Evolutionary conservation across 2,797 vertebrate species (phyloP).

Genomic region (Adelosebastes latens): DNA sequence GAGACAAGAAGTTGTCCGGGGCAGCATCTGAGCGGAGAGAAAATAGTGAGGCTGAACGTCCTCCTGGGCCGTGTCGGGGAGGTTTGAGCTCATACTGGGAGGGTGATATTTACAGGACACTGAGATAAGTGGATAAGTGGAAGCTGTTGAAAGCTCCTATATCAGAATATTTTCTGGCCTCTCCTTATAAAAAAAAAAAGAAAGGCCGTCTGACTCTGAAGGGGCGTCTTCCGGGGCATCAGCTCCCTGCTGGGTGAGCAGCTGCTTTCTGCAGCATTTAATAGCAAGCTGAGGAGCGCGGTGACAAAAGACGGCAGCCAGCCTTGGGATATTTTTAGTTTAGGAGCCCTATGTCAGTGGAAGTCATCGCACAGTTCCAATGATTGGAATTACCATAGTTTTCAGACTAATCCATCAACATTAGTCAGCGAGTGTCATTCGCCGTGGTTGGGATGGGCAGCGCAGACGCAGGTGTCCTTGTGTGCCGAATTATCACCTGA

Average conservation of each 20-base stretch:
- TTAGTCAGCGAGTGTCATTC: conserved; percentile 72
- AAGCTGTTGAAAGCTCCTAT: conserved; percentile 60
- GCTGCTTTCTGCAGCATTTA: conserved; percentile 76
- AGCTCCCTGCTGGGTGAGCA: conserved; percentile 74
- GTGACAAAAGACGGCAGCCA: conserved; percentile 66
- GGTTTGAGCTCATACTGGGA: conserved; percentile 56
- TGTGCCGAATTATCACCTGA: conserved; percentile 73
- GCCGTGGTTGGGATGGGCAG: conserved; percentile 50
- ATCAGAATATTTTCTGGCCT: conserved; percentile 65
- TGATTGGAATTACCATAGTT: conserved; percentile 67
- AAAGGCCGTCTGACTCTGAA: conserved; percentile 68
- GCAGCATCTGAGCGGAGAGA: conserved; percentile 32
- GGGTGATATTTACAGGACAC: conserved; percentile 67
- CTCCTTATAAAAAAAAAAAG: conserved; percentile 20
- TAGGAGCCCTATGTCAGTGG: conserved; percentile 56
- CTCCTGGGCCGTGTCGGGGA: conserved; percentile 17
- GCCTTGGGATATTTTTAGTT: conserved; percentile 74
- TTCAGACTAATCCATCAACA: conserved; percentile 76
- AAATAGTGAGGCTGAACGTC: conserved; percentile 26
- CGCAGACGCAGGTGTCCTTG: conserved; percentile 65
- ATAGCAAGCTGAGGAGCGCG: conserved; percentile 56
- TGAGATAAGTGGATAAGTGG: conserved; percentile 79
- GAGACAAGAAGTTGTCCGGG: conserved; percentile 19
- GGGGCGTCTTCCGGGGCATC: conserved; percentile 58
- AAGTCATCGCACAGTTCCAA: conserved; percentile 55